Conservation (phyloP, 1,140 invertebrate genomes). For the Dreissena polymorpha region DNA sequence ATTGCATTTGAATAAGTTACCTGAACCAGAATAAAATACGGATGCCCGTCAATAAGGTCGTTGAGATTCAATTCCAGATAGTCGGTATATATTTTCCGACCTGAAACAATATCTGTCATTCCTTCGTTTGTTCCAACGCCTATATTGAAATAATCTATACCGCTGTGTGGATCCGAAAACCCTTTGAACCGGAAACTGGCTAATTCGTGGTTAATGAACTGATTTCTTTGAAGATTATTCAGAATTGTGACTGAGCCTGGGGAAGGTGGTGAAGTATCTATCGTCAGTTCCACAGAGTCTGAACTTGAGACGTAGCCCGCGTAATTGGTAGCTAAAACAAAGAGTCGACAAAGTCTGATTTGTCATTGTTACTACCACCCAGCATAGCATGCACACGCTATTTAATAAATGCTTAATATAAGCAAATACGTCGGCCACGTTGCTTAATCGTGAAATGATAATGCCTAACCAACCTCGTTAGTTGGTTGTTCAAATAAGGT, state of each 20-base stretch:
- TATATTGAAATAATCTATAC: constrained; percentile 43
- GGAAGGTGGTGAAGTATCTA: background rate
- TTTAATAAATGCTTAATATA: too few species aligned
- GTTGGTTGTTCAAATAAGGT: too few species aligned
- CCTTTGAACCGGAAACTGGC: background rate
- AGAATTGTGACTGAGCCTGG: background rate
- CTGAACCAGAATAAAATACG: background rate
- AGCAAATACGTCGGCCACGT: too few species aligned
- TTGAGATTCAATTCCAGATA: too few species aligned
- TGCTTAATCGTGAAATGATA: too few species aligned
- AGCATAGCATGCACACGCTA: too few species aligned
- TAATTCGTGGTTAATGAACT: background rate
- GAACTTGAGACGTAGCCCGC: background rate
- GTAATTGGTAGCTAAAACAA: background rate
- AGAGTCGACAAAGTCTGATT: too few species aligned
- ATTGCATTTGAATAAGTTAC: background rate
- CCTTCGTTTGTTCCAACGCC: constrained; percentile 39
- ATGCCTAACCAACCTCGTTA: too few species aligned
- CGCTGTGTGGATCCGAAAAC: constrained; percentile 53
- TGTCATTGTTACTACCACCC: too few species aligned
- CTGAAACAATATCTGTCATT: too few species aligned
- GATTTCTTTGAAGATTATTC: background rate
- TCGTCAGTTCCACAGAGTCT: background rate
- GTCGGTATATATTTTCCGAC: too few species aligned
- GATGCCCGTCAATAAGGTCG: background rate